Percentiles rank a stretch among this genome's conserved stretches.
These are phyloP conservation scores for Limnephilus rhombicus DNA, from an alignment of 2,888 invertebrate genomes.

Conservation along the genomic window DNA sequence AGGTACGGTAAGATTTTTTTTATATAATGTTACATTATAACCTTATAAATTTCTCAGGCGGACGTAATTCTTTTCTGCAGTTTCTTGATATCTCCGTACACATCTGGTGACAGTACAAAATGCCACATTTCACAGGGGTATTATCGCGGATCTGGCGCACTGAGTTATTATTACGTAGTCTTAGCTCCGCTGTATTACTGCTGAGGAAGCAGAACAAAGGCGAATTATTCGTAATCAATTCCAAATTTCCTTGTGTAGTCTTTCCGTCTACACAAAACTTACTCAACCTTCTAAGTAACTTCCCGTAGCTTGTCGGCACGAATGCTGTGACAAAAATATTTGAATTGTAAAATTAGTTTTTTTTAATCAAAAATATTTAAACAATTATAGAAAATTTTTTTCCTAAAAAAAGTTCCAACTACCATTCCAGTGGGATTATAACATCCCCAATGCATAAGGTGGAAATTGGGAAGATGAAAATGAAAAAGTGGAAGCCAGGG, in stretches of 20 bases:
- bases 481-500: no score
- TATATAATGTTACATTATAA: background rate
- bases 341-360: no score
- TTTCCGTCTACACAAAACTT: background rate
- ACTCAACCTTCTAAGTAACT: no score
- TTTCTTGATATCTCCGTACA: conserved; percentile 29
- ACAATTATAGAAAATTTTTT: no score
- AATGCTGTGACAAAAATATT: no score
- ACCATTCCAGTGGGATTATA: no score
- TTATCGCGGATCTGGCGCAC: conserved; percentile 24
- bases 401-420: no score
- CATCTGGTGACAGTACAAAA: conserved; percentile 46
- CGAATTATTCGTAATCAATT: background rate
- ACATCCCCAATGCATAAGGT: no score
- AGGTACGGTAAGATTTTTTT: background rate
- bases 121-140: conserved; percentile 19
- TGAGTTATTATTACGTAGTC: conserved; percentile 22
- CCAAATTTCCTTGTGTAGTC: background rate
- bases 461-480: no score
- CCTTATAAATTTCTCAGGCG: background rate
- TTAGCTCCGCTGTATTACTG: background rate
- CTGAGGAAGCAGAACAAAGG: background rate
- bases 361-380: no score
- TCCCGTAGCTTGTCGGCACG: no score
- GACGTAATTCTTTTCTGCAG: conserved; percentile 3